phyloP scores from a whole-genome alignment of 2,113 vertebrate genomes.

The Alosa alosa region DNA sequence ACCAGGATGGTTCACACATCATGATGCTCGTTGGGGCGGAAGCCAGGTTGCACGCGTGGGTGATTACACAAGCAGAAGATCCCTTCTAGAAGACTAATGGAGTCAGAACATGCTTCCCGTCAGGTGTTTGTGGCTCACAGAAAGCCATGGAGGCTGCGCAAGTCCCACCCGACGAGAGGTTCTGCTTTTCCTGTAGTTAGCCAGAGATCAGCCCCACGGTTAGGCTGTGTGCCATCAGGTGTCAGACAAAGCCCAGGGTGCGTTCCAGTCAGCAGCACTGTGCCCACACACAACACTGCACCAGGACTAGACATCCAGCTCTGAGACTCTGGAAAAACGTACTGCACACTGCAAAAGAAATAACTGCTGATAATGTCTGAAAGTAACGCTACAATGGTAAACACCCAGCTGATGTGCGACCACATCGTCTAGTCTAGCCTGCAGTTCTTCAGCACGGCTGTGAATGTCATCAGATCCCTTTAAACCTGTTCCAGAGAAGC shows the following conservation, averaged over 20 bases:
- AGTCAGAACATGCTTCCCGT: neutral
- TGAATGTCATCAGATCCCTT: constrained; percentile 24
- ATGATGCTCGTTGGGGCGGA: neutral
- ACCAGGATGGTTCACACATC: neutral
- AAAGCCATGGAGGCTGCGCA: neutral
- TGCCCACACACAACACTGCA: neutral
- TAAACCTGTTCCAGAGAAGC: constrained; percentile 53
- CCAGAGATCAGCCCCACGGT: neutral
- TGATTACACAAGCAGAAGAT: neutral
- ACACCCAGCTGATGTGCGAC: neutral
- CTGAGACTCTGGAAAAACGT: neutral
- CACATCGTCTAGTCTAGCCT: neutral
- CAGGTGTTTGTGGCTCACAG: no score
- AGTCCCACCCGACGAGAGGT: neutral
- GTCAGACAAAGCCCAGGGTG: neutral
- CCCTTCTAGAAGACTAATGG: neutral
- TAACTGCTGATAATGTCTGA: neutral
- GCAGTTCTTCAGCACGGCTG: neutral
- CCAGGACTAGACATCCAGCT: neutral
- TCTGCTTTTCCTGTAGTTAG: neutral
- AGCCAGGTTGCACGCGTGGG: neutral
- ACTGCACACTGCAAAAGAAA: neutral
- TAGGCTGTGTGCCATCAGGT: neutral
- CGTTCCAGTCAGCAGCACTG: neutral
- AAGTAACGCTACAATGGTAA: neutral